Percentiles rank a stretch among this genome's conserved stretches.
phyloP scores from a whole-genome alignment of 2,888 invertebrate species.

The Cosmia pyralina region DNA sequence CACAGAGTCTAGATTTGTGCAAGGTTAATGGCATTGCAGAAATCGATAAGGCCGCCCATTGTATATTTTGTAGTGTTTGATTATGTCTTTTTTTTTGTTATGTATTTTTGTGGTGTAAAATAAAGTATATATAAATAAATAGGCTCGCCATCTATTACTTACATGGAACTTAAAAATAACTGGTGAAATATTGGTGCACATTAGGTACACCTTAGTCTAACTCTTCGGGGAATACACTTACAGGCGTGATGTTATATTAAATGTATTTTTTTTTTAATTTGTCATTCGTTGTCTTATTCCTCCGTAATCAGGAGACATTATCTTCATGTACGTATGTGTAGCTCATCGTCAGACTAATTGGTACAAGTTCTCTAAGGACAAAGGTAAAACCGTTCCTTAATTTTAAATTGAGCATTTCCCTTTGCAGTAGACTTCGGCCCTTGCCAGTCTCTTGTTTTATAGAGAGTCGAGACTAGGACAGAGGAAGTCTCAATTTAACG shows the following conservation, averaged over 20 bases:
- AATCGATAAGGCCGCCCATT: too few relatives aligned
- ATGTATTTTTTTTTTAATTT: not conserved
- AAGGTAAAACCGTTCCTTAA: conserved; percentile 43
- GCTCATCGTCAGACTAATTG: conserved; percentile 35
- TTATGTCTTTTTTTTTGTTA: too few relatives aligned
- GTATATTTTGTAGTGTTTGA: too few relatives aligned
- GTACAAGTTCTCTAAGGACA: conserved; percentile 14
- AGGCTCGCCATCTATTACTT: too few relatives aligned
- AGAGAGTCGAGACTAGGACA: conserved; percentile 56
- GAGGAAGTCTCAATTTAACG: conserved; percentile 81
- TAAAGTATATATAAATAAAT: too few relatives aligned
- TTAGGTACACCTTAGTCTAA: not conserved
- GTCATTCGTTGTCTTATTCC: not conserved
- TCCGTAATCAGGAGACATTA: not conserved
- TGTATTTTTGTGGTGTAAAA: too few relatives aligned
- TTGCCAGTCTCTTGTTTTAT: conserved; percentile 48
- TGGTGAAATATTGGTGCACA: too few relatives aligned
- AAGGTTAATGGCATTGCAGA: too few relatives aligned
- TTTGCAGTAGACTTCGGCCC: conserved; percentile 46
- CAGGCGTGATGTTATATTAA: not conserved
- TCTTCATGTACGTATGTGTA: not conserved
- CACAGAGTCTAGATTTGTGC: too few relatives aligned
- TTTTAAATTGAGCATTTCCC: conserved; percentile 62
- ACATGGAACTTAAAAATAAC: too few relatives aligned
- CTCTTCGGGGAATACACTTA: not conserved